Conservation (phyloP, 2,888 invertebrate species). For the Alsophila aescularia region DNA sequence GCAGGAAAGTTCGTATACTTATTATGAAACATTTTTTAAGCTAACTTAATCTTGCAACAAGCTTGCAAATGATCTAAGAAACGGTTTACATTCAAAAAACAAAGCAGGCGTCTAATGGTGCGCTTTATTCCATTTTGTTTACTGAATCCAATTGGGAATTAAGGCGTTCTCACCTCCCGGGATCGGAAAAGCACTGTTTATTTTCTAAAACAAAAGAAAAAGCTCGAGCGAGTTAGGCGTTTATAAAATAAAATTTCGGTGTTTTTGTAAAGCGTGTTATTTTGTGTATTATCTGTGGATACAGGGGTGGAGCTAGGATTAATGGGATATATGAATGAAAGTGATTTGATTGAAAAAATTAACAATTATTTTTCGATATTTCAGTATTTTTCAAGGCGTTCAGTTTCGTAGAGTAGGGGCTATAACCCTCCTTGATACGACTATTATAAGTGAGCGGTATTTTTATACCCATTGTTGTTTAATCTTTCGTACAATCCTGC, state of each 20-base stretch:
- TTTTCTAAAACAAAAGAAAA: slow-evolving; percentile 63
- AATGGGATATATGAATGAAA: too few relatives aligned
- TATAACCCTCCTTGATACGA: too few relatives aligned
- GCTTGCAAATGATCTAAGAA: background rate
- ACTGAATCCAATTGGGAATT: slow-evolving; percentile 48
- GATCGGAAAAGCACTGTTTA: slow-evolving; percentile 57
- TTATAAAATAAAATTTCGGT: slow-evolving; percentile 69
- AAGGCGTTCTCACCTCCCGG: slow-evolving; percentile 46
- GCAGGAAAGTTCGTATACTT: too few relatives aligned
- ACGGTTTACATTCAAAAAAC: background rate
- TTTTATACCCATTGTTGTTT: slow-evolving; percentile 56
- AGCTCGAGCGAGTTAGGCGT: slow-evolving; percentile 49
- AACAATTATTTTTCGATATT: too few relatives aligned
- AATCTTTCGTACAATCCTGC: slow-evolving; percentile 57
- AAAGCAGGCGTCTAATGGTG: slow-evolving; percentile 26
- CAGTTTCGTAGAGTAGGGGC: too few relatives aligned
- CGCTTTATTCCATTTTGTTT: slow-evolving; percentile 40
- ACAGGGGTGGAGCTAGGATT: too few relatives aligned
- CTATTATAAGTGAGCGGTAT: slow-evolving; percentile 42
- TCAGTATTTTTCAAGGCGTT: too few relatives aligned
- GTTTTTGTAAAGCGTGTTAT: slow-evolving; percentile 50
- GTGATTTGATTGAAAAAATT: too few relatives aligned
- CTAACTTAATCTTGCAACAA: too few relatives aligned
- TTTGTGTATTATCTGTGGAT: slow-evolving; percentile 31
- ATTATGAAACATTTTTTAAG: too few relatives aligned